A percentile compares a stretch with the other conserved stretches of the same genome.
phyloP scores from a whole-genome alignment of 1,140 invertebrate species.

The Brachionus plicatilis region DNA sequence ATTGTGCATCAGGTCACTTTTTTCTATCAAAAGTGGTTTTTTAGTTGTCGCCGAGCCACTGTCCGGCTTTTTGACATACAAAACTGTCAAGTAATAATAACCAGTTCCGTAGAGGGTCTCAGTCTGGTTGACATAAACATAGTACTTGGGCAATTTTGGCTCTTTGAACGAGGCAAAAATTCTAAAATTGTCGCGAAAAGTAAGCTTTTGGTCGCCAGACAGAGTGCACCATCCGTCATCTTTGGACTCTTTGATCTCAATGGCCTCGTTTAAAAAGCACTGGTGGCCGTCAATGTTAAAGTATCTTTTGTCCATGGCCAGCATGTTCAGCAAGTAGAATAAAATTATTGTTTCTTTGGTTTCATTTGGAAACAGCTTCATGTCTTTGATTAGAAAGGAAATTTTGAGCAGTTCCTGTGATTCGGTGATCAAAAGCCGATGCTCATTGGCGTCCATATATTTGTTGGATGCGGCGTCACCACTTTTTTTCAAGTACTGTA shows the following conservation, averaged over 20 bases:
- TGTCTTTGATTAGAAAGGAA: neutral
- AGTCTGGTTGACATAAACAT: conserved; percentile 26
- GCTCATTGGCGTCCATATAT: neutral
- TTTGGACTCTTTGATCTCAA: neutral
- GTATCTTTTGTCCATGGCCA: neutral
- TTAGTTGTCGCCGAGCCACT: neutral
- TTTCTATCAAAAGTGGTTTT: neutral
- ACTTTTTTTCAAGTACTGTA: neutral
- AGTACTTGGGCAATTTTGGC: conserved; percentile 14
- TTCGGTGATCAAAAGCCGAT: neutral
- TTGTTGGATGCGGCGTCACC: neutral
- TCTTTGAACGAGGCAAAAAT: neutral
- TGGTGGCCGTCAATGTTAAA: neutral
- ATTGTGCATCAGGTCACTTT: neutral
- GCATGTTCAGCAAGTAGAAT: conserved; percentile 4
- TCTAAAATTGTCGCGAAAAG: neutral
- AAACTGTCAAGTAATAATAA: conserved; percentile 33
- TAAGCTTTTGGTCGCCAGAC: neutral
- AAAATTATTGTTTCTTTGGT: conserved; percentile 35
- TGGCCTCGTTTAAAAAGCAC: neutral
- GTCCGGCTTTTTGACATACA: neutral
- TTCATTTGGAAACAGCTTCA: conserved; percentile 10
- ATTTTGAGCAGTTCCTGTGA: conserved; percentile 9
- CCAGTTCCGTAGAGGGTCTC: conserved; percentile 23
- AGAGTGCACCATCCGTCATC: conserved; percentile 17